Percentiles rank a stretch among this genome's conserved stretches.
These are phyloP conservation scores for Apoda limacodes DNA, from an alignment of 2,888 invertebrate genomes.

Conservation along the genomic window DNA sequence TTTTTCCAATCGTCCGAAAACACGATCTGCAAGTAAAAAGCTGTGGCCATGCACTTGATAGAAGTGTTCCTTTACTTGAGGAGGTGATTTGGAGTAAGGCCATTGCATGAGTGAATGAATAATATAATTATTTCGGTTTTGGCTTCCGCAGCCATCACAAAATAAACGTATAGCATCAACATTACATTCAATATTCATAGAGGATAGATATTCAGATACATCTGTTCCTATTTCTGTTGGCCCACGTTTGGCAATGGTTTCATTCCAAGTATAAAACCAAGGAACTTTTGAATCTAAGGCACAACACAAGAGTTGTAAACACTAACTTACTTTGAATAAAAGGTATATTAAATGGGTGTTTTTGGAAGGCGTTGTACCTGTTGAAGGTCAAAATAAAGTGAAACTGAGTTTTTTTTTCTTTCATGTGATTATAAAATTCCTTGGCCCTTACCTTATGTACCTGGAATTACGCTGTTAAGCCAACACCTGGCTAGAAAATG, in stretches of 20 bases:
- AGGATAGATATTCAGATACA: slow-evolving; percentile 14
- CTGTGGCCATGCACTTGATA: slow-evolving; percentile 18
- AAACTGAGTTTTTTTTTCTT: slow-evolving; percentile 12
- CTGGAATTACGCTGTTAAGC: slow-evolving; percentile 17
- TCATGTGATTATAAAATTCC: slow-evolving; percentile 18
- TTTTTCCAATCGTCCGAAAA: slow-evolving; percentile 19
- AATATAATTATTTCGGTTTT: slow-evolving; percentile 26
- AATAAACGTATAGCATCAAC: slow-evolving; percentile 19
- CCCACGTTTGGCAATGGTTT: slow-evolving; percentile 21
- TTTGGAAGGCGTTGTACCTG: slow-evolving; percentile 22
- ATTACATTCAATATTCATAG: slow-evolving; percentile 12
- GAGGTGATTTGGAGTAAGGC: too few species aligned
- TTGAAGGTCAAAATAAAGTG: slow-evolving; percentile 24
- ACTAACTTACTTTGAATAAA: slow-evolving; percentile 23
- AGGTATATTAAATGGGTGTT: slow-evolving; percentile 23
- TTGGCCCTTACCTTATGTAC: slow-evolving; percentile 21
- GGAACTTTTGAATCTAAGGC: slow-evolving; percentile 18
- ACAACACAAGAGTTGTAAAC: slow-evolving; percentile 21
- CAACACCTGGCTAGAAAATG: too few species aligned
- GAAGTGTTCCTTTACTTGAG: too few species aligned
- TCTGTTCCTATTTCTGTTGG: slow-evolving; percentile 21
- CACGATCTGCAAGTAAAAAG: slow-evolving; percentile 19
- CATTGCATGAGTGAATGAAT: slow-evolving; percentile 22
- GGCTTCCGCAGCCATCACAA: slow-evolving; percentile 26
- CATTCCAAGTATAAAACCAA: slow-evolving; percentile 23